These are phyloP conservation scores for Odontamblyopus rebecca DNA, from an alignment of 2,797 vertebrate species.

Conservation along the genomic window DNA sequence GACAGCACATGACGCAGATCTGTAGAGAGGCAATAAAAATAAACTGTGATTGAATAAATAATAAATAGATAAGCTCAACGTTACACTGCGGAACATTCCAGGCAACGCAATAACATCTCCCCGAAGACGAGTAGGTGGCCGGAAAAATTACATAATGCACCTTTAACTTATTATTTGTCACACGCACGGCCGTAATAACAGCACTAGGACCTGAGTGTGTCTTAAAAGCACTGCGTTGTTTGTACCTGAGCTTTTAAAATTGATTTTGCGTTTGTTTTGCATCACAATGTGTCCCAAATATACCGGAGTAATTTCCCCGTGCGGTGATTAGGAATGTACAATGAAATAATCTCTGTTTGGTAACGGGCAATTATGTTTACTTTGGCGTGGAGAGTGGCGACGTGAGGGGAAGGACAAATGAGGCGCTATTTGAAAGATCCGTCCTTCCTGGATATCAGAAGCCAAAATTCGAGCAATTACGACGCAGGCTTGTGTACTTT, in stretches of 20 bases:
- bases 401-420: constrained; percentile 62
- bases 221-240: constrained; percentile 12
- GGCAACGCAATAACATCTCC: too few species aligned
- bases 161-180: background rate
- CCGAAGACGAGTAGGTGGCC: too few species aligned
- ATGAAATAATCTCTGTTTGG: constrained; percentile 63
- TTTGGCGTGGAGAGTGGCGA: constrained; percentile 55
- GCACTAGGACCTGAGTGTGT: constrained; percentile 7
- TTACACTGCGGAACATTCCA: too few species aligned
- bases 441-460: constrained; percentile 64
- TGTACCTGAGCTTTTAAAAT: constrained; percentile 38
- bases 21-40: background rate
- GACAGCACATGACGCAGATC: background rate
- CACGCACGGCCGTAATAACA: background rate
- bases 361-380: constrained; percentile 64
- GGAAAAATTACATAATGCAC: too few species aligned
- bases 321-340: constrained; percentile 62
- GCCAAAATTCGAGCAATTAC: constrained; percentile 69
- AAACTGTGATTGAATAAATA: too few species aligned
- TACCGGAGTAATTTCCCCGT: constrained; percentile 64
- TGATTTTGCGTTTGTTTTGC: constrained; percentile 36
- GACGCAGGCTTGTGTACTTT: constrained; percentile 60
- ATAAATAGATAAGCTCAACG: too few species aligned
- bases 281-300: constrained; percentile 59
- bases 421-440: constrained; percentile 64